These are phyloP conservation scores for Channallabes apus DNA, from an alignment of 2,797 vertebrate genomes.

Conservation along the genomic window DNA sequence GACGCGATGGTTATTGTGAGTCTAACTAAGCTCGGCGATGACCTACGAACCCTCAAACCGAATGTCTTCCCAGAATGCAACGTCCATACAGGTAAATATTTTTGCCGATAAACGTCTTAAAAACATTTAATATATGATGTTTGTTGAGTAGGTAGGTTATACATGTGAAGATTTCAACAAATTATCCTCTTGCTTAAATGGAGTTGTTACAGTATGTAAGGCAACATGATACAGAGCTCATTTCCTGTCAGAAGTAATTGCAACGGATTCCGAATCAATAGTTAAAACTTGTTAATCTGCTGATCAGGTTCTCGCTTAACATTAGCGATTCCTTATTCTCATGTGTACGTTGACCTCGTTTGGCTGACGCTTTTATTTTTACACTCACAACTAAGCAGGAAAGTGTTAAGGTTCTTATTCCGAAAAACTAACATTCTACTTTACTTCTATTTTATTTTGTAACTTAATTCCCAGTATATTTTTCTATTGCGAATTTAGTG, in stretches of 20 bases:
- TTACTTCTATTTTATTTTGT: too few relatives aligned
- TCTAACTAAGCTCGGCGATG: not conserved
- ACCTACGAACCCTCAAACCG: not conserved
- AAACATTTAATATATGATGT: not conserved
- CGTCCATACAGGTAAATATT: not conserved
- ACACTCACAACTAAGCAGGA: not conserved
- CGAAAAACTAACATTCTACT: too few relatives aligned
- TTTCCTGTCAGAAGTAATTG: not conserved
- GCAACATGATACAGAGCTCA: not conserved
- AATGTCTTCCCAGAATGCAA: not conserved
- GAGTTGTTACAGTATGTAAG: not conserved
- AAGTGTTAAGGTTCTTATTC: not conserved
- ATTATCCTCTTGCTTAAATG: not conserved
- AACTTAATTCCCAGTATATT: too few relatives aligned
- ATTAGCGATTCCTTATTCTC: not conserved
- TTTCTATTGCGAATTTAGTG: too few relatives aligned
- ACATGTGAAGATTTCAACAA: not conserved
- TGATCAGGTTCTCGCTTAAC: not conserved
- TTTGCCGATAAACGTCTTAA: not conserved
- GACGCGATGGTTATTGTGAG: not conserved
- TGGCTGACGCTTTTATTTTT: not conserved
- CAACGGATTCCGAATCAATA: not conserved
- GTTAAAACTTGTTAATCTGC: not conserved
- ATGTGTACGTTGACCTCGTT: not conserved
- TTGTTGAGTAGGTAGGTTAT: not conserved